A percentile compares a stretch with the other conserved stretches of the same genome.
phyloP scores from a whole-genome alignment of 2,888 invertebrate genomes.

The Melinaea marsaeus region DNA sequence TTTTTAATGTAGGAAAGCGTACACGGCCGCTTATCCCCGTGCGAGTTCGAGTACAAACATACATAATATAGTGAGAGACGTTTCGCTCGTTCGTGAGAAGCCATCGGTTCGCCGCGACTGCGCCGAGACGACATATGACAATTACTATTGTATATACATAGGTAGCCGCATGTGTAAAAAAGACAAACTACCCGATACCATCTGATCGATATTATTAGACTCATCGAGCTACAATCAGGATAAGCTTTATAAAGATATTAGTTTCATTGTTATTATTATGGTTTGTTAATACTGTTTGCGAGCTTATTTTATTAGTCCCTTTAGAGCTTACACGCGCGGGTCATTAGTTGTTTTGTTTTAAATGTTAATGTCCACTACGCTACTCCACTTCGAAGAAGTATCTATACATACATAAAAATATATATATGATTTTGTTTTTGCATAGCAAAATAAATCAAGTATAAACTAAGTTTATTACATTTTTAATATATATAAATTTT shows the following conservation, averaged over 20 bases:
- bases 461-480: constrained; percentile 19
- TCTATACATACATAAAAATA: constrained; percentile 13
- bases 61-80: constrained; percentile 69
- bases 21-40: constrained; percentile 74
- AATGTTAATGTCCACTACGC: constrained; percentile 21
- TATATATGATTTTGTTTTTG: constrained; percentile 13
- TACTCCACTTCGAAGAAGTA: constrained; percentile 26
- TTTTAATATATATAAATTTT: constrained; percentile 12
- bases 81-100: constrained; percentile 75
- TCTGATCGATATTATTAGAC: constrained; percentile 76
- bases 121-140: constrained; percentile 67
- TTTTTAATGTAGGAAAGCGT: constrained; percentile 74
- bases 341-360: constrained; percentile 36
- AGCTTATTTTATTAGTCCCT: constrained; percentile 64
- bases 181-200: constrained; percentile 63
- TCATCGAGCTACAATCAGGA: constrained; percentile 70
- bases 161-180: constrained; percentile 75
- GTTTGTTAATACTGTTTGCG: constrained; percentile 61
- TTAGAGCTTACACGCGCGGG: constrained; percentile 54
- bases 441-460: constrained; percentile 24
- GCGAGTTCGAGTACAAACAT: constrained; percentile 69
- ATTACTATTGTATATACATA: constrained; percentile 73
- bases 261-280: constrained; percentile 71
- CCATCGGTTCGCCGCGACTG: constrained; percentile 75
- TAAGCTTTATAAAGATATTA: constrained; percentile 66